Conservation (phyloP, 2,888 invertebrate species). For the Lithophane ornitopus region DNA sequence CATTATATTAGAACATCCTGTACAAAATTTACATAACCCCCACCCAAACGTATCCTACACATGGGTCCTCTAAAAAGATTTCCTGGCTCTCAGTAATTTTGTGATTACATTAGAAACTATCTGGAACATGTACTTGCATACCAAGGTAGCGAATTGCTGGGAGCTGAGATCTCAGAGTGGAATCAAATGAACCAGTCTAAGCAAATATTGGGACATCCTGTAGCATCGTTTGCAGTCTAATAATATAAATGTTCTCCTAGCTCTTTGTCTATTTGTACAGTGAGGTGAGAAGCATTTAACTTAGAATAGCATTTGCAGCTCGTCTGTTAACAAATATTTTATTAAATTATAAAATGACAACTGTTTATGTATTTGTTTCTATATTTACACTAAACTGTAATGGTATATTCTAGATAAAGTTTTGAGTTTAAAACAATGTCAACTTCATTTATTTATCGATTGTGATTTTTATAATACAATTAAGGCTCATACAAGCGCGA, state of each 20-base stretch:
- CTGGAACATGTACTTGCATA: background rate
- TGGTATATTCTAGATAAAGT: background rate
- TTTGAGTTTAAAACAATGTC: background rate
- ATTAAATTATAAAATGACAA: background rate
- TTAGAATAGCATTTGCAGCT: background rate
- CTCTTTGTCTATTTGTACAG: background rate
- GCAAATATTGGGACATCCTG: slow-evolving; percentile 4
- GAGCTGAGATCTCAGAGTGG: background rate
- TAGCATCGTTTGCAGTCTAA: slow-evolving; percentile 10
- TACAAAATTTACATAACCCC: background rate
- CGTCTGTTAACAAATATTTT: no score
- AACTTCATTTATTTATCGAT: background rate
- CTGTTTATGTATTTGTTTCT: background rate
- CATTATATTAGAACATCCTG: background rate
- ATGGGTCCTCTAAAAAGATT: background rate
- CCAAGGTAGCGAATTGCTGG: background rate
- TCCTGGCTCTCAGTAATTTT: background rate
- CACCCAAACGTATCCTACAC: background rate
- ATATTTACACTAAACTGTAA: background rate
- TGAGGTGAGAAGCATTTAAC: background rate
- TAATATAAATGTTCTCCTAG: slow-evolving; percentile 2
- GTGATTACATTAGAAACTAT: background rate
- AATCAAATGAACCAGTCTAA: slow-evolving; percentile 15
- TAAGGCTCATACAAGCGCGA: background rate
- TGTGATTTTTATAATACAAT: background rate